Conservation (phyloP, 2,797 vertebrate species). For the Gadopsis marmoratus region DNA sequence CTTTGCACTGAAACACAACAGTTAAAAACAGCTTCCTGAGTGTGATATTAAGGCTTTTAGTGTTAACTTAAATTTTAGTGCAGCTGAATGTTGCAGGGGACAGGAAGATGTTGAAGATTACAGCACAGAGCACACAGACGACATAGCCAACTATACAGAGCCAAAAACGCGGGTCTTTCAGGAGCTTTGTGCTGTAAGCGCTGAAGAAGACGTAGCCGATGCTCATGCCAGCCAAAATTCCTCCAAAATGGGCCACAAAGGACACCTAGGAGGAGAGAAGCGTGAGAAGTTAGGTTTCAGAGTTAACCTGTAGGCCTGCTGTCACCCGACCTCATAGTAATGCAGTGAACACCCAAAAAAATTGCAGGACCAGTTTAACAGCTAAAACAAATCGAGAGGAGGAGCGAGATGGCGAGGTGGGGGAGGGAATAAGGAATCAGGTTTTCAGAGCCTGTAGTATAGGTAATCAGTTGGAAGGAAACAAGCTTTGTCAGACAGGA, state of each 20-base stretch:
- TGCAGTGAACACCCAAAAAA: slow-evolving; percentile 13
- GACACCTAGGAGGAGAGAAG: slow-evolving; percentile 85
- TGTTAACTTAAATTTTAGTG: slow-evolving; percentile 9
- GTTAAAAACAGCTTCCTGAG: slow-evolving; percentile 48
- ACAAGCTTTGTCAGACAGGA: not conserved
- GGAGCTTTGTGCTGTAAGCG: slow-evolving; percentile 87
- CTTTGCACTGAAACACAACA: slow-evolving; percentile 14
- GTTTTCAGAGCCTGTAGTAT: not conserved
- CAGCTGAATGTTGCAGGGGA: slow-evolving; percentile 78
- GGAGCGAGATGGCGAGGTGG: not conserved
- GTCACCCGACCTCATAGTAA: slow-evolving; percentile 1
- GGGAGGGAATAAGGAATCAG: not conserved
- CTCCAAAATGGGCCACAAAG: slow-evolving; percentile 93
- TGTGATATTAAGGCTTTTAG: slow-evolving; percentile 29
- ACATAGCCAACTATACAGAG: slow-evolving; percentile 87
- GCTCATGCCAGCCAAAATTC: slow-evolving; percentile 92
- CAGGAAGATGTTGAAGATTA: slow-evolving; percentile 91
- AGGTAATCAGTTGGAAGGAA: slow-evolving; percentile 2
- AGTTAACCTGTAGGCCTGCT: not conserved
- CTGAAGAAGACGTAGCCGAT: slow-evolving; percentile 94
- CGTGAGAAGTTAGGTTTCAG: not conserved
- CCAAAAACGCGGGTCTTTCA: slow-evolving; percentile 93
- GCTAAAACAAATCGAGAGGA: not conserved
- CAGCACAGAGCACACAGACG: slow-evolving; percentile 86
- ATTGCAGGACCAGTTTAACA: slow-evolving; percentile 44